A percentile compares a stretch with the other conserved stretches of the same genome.
Conservation (phyloP, 92 coral and sea anemone species). For the Phenganax marumi region DNA sequence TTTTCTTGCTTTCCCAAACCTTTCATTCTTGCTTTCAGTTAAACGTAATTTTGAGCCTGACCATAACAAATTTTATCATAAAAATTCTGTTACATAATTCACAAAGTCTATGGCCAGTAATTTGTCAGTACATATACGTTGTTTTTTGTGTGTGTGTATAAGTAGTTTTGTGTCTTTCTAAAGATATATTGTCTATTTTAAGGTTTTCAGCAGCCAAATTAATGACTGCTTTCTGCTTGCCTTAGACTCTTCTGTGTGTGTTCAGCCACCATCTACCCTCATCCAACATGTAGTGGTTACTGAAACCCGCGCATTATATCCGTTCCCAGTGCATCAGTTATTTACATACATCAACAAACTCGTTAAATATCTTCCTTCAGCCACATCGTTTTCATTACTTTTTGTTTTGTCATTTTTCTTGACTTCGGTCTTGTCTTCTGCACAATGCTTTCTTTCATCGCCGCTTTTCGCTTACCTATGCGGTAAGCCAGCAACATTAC, state of each 20-base stretch:
- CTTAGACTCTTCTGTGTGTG: too few species aligned
- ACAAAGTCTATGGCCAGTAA: too few species aligned
- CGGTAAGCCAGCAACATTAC: slow-evolving; percentile 23
- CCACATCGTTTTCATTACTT: slow-evolving; percentile 39
- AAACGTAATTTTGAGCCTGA: too few species aligned
- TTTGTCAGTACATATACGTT: too few species aligned
- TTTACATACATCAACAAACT: slow-evolving; percentile 4
- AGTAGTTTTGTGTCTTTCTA: neutral
- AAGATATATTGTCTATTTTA: neutral
- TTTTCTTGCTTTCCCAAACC: too few species aligned
- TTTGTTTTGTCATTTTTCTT: slow-evolving; percentile 26
- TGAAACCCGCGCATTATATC: too few species aligned
- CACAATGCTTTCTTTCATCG: slow-evolving; percentile 14
- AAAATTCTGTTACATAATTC: too few species aligned
- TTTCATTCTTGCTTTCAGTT: too few species aligned
- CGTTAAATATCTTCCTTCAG: slow-evolving; percentile 34
- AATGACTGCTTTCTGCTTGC: neutral
- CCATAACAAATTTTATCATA: too few species aligned
- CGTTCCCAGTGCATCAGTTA: neutral
- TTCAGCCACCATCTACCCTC: too few species aligned
- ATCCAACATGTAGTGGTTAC: too few species aligned
- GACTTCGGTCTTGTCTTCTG: neutral
- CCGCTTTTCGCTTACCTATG: slow-evolving; percentile 15
- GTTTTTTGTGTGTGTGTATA: neutral
- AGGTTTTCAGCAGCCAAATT: neutral